Percentiles rank a stretch among this genome's conserved stretches.
These are phyloP conservation scores for Dicaeum eximium DNA, from an alignment of 2,113 vertebrate species.

Conservation along the genomic window DNA sequence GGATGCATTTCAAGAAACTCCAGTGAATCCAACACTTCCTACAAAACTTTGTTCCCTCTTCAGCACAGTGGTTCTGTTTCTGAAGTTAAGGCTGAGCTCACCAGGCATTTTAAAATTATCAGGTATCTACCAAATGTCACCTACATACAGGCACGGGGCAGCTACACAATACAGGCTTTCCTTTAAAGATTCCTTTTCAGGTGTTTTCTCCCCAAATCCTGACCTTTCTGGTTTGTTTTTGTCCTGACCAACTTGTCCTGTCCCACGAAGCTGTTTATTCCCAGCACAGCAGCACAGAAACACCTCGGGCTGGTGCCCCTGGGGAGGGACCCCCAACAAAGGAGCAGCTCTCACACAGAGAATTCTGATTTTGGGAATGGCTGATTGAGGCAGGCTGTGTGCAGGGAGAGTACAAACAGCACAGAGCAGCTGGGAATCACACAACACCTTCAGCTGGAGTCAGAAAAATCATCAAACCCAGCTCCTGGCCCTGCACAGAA, in stretches of 20 bases:
- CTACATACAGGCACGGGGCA: neutral
- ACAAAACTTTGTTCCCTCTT: neutral
- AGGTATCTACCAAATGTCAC: neutral
- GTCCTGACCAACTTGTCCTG: neutral
- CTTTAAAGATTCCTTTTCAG: neutral
- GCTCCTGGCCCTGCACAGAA: neutral
- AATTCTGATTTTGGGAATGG: neutral
- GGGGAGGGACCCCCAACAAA: neutral
- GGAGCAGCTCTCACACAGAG: neutral
- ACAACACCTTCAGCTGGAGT: fast-evolving
- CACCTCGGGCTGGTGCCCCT: neutral
- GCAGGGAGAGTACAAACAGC: neutral
- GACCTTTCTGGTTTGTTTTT: neutral
- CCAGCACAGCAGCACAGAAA: neutral
- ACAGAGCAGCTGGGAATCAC: neutral
- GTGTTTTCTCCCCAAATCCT: neutral
- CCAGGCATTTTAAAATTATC: neutral
- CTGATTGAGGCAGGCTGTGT: neutral
- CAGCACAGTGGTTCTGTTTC: neutral
- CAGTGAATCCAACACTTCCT: neutral
- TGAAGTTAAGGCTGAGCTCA: neutral
- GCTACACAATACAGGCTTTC: neutral
- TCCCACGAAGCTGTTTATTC: neutral
- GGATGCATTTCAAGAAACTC: neutral
- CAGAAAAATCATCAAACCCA: neutral